Conservation (phyloP, 2,888 invertebrate genomes). For the Mesorhabditis spiculigera region DNA sequence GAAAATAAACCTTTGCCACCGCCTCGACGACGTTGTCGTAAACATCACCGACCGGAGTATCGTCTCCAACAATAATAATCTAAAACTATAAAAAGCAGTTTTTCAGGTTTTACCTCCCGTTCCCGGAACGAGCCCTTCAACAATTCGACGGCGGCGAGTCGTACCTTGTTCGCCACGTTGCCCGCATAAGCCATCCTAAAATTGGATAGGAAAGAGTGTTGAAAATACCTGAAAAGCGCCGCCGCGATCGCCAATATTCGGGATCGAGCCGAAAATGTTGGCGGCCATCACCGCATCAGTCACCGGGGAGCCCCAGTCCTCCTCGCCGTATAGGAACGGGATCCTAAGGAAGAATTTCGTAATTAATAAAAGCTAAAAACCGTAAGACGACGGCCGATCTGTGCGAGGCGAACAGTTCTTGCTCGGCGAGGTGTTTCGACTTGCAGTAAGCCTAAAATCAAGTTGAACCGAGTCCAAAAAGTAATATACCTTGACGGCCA, state of each 20-base stretch:
- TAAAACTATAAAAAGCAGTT: conserved; percentile 21
- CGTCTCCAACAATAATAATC: conserved; percentile 37
- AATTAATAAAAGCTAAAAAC: neutral
- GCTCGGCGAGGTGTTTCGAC: conserved; percentile 40
- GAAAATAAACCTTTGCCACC: conserved; percentile 16
- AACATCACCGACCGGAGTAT: conserved; percentile 29
- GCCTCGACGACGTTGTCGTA: conserved; percentile 31
- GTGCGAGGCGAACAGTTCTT: conserved; percentile 16
- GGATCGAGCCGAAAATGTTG: conserved; percentile 21
- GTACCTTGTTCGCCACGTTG: conserved; percentile 38
- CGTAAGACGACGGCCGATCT: conserved; percentile 24
- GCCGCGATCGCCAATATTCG: conserved; percentile 40
- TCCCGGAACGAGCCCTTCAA: neutral
- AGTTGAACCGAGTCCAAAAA: neutral
- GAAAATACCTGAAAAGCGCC: conserved; percentile 45
- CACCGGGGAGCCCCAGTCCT: conserved; percentile 29
- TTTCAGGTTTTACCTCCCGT: too few species aligned
- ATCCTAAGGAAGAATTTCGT: neutral
- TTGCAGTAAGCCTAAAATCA: conserved; percentile 37
- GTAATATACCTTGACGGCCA: conserved; percentile 24
- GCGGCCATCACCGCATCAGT: conserved; percentile 36
- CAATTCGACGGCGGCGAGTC: conserved; percentile 16
- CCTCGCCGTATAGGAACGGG: conserved; percentile 28
- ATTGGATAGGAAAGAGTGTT: neutral
- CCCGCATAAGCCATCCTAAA: conserved; percentile 46